These are phyloP conservation scores for Cantharis rufa DNA, from an alignment of 2,888 invertebrate species.

Conservation along the genomic window DNA sequence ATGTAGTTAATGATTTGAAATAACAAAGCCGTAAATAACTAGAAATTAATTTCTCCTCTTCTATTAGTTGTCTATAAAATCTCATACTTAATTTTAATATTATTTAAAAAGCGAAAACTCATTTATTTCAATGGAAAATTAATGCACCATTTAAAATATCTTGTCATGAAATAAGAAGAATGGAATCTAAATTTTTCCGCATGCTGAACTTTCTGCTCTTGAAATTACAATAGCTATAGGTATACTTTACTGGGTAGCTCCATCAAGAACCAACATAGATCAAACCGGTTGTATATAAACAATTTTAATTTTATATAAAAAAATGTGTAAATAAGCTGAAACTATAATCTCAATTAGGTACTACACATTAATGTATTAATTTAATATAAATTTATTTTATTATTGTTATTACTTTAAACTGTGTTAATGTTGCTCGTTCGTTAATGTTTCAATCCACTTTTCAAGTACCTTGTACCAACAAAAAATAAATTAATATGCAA, in stretches of 20 bases:
- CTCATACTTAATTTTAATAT: neutral
- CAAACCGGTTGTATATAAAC: neutral
- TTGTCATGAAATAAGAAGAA: constrained; percentile 1
- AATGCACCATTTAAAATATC: neutral
- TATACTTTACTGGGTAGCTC: neutral
- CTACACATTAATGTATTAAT: neutral
- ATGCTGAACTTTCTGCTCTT: constrained; percentile 2
- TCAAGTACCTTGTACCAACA: neutral
- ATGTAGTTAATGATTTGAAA: neutral
- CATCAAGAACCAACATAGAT: neutral
- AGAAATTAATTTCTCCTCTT: neutral
- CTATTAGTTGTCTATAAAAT: neutral
- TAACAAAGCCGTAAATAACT: neutral
- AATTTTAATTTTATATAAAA: neutral
- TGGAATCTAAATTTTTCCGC: constrained; percentile 4
- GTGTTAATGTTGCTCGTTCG: neutral
- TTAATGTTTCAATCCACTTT: neutral
- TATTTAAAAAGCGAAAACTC: neutral
- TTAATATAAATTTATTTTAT: neutral
- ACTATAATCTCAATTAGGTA: neutral
- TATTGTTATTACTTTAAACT: neutral
- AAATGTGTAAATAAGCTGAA: neutral
- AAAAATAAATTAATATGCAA: neutral
- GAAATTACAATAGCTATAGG: neutral
- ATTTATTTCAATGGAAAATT: constrained; percentile 1